Percentiles rank a stretch among this genome's conserved stretches.
Conservation (phyloP, 2,797 vertebrate genomes). For the Lemur catta region DNA sequence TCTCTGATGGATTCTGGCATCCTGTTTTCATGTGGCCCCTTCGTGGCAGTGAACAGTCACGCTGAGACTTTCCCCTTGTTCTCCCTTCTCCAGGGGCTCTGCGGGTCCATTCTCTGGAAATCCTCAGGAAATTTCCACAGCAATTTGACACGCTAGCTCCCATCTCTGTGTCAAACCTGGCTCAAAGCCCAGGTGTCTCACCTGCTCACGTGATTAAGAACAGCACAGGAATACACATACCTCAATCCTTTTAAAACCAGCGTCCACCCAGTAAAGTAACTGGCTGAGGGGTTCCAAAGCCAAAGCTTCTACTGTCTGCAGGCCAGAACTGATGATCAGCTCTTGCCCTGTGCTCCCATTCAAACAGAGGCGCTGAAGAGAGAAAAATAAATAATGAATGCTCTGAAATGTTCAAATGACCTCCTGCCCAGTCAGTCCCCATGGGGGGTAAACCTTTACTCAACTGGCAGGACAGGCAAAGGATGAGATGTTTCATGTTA, state of each 20-base stretch:
- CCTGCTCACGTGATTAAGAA: rapidly evolving
- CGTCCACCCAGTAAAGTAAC: constrained; percentile 97
- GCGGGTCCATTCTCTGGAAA: neutral
- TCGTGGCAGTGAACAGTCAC: rapidly evolving
- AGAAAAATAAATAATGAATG: neutral
- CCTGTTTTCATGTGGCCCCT: rapidly evolving
- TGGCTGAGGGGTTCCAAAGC: constrained; percentile 95
- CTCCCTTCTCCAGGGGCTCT: neutral
- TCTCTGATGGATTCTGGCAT: neutral
- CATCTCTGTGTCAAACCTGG: neutral
- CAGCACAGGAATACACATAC: constrained; percentile 75
- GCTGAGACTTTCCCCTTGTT: neutral
- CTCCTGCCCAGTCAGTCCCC: neutral
- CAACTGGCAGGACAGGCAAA: neutral
- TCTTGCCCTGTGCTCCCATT: constrained; percentile 96
- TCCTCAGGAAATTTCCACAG: neutral
- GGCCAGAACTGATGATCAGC: constrained; percentile 90
- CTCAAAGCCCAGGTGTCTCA: neutral
- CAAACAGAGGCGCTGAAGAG: constrained; percentile 91
- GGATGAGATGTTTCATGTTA: neutral
- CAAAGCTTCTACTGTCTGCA: constrained; percentile 96
- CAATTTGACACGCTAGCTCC: neutral
- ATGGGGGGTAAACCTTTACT: neutral
- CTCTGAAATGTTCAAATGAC: neutral
- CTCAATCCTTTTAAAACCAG: constrained; percentile 96